Percentiles rank a stretch among this genome's conserved stretches.
Conservation (phyloP, 2,797 vertebrate species). For the Naso thynnoides region DNA sequence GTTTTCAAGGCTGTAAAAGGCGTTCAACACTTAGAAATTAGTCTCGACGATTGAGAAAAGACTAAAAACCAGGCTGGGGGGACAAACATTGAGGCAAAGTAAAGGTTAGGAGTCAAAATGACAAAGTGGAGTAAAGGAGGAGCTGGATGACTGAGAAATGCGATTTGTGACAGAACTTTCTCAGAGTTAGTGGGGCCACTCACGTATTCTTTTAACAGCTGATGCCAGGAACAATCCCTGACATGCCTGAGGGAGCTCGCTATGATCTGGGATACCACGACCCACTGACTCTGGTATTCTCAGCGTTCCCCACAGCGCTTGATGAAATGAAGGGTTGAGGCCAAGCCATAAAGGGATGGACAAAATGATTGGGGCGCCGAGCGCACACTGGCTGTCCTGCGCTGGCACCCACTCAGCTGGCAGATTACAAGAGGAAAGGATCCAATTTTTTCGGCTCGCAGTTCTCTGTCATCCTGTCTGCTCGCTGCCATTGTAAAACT, state of each 20-base stretch:
- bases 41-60: neutral
- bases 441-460: conserved; percentile 72
- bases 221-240: conserved; percentile 43
- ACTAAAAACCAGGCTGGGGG: neutral
- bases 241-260: conserved; percentile 27
- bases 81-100: neutral
- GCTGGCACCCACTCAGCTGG: conserved; percentile 79
- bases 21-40: neutral
- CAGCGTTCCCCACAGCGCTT: conserved; percentile 45
- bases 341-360: conserved; percentile 76
- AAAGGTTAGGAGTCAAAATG: neutral
- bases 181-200: conserved; percentile 8
- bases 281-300: conserved; percentile 41
- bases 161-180: conserved; percentile 13
- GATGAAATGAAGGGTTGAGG: conserved; percentile 58
- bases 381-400: conserved; percentile 59
- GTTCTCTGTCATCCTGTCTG: conserved; percentile 66
- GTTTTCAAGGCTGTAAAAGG: conserved; percentile 1
- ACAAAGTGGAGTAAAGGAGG: conserved; percentile 7
- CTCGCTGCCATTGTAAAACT: conserved; percentile 54
- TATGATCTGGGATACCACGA: conserved; percentile 42
- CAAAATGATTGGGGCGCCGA: conserved; percentile 73
- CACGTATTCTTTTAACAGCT: conserved; percentile 9
- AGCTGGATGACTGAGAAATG: neutral
- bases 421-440: conserved; percentile 74